phyloP scores from a whole-genome alignment of 2,797 vertebrate genomes.

The Lerista edwardsae region DNA sequence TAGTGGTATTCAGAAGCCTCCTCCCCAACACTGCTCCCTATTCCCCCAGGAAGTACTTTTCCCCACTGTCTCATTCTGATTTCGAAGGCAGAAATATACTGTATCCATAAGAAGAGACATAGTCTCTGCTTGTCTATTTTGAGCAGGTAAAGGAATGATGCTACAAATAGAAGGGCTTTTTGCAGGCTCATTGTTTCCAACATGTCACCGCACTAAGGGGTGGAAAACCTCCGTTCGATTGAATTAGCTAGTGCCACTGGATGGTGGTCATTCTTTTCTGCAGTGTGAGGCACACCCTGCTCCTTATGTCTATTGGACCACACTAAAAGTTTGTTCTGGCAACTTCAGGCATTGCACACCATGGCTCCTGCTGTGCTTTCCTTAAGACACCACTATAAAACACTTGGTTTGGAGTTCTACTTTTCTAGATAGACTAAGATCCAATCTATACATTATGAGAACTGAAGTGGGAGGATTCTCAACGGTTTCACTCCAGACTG shows the following conservation, averaged over 20 bases:
- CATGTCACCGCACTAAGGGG: neutral
- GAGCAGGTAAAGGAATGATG: neutral
- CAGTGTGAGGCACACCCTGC: neutral
- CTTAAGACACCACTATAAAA: neutral
- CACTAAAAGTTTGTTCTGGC: neutral
- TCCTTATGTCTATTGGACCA: neutral
- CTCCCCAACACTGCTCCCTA: neutral
- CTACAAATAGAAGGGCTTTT: neutral
- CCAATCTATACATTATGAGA: too few species aligned
- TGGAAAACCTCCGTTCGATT: neutral
- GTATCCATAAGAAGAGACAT: neutral
- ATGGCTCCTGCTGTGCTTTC: neutral
- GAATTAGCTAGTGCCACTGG: neutral
- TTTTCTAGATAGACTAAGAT: neutral
- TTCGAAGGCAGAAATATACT: neutral
- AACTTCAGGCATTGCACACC: neutral
- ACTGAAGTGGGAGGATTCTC: too few species aligned
- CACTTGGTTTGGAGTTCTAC: neutral
- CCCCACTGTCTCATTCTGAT: neutral
- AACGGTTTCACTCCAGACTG: too few species aligned
- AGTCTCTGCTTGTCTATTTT: neutral
- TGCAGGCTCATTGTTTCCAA: neutral
- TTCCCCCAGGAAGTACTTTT: neutral
- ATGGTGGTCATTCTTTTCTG: neutral
- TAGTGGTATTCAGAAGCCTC: neutral